Base-by-base conservation (phyloP, 2,797 vertebrate genomes). In the Scolopax rusticola region DNA sequence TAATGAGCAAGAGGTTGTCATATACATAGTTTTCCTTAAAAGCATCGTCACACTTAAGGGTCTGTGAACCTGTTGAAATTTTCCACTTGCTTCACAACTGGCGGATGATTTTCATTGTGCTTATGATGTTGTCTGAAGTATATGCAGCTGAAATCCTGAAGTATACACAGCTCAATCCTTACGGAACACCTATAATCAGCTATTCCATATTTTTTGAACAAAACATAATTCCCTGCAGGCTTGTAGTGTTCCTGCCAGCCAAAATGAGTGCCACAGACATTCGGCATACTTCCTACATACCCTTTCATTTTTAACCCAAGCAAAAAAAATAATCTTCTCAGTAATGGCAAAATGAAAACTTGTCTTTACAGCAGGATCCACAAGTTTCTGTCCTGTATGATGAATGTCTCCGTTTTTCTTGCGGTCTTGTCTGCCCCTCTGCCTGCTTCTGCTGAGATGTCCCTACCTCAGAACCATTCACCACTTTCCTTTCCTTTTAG, bases 1-100 rank as follows among this genome's bases (percentile, higher is more conserved):
- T 67, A 41, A 59, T 54, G 6, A 78, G 12, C 6, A 92, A 45
- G 7, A 47, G 4, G 0, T 33, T 84, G 19, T 48, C 7, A 17
- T 48, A 36, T 27, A 10, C 4, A 30, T 8, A 48, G 15, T 51
- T 82, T 91, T 50, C 15, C 43, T 79, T 76, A 48, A 63, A 70
- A 69, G 6, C 13, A 4, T 23, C 33, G 12, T 47, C 15, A 32
- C 7, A 13, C 1, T 16, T 65, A 2, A 9, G 14, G 2, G 23
- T 69, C 40, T 23, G 1, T 15, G 7, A 41, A 56, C 40, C 12
- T 80, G 11, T 17, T 64, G 21, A 20, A 65, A 41, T 84, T 76
- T 89, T 78, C 5, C n/a, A 54, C 32, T 75, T 93, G 9, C 19
- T 76, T 40, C 11, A 13, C 20, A 61, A 53, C n/a, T 64, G 30